A percentile compares a stretch with the other conserved stretches of the same genome.
phyloP scores from a whole-genome alignment of 2,888 invertebrate genomes.

The Ligdia adustata region DNA sequence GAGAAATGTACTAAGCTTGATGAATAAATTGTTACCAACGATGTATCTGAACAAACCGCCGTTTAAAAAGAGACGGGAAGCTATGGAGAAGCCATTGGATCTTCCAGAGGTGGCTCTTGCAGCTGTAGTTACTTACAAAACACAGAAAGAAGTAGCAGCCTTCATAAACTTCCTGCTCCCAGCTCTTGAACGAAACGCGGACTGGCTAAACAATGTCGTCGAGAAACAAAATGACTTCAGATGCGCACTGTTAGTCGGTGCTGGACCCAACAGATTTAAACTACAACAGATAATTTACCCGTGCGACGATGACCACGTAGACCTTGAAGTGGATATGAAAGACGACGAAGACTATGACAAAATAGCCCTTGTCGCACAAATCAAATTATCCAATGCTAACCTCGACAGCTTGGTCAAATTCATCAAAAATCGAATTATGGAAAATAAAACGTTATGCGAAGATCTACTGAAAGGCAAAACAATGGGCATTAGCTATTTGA shows the following conservation, averaged over 20 bases:
- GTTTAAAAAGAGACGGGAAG: constrained; percentile 47
- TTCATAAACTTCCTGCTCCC: constrained; percentile 66
- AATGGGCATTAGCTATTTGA: constrained; percentile 66
- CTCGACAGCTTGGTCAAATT: constrained; percentile 62
- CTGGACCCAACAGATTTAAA: constrained; percentile 73
- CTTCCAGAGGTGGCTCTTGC: constrained; percentile 68
- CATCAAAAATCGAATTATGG: constrained; percentile 60
- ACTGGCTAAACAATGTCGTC: constrained; percentile 67
- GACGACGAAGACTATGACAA: constrained; percentile 74
- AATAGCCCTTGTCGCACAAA: constrained; percentile 67
- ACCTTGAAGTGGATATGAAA: constrained; percentile 66
- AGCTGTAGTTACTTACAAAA: constrained; percentile 67
- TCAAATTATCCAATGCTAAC: constrained; percentile 59
- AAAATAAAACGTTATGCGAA: constrained; percentile 57
- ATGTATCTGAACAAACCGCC: constrained; percentile 53
- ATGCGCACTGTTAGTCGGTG: constrained; percentile 68
- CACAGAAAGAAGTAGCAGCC: constrained; percentile 68
- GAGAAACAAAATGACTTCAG: constrained; percentile 63
- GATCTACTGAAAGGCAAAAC: constrained; percentile 67
- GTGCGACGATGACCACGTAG: constrained; percentile 54
- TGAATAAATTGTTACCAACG: constrained; percentile 43
- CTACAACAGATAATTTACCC: constrained; percentile 73
- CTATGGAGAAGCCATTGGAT: constrained; percentile 45
- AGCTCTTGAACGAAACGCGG: constrained; percentile 65
- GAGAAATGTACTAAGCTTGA: constrained; percentile 52